A percentile compares a stretch with the other conserved stretches of the same genome.
Conservation (phyloP, 1,140 invertebrate genomes). For the Anthonomus grandis region DNA sequence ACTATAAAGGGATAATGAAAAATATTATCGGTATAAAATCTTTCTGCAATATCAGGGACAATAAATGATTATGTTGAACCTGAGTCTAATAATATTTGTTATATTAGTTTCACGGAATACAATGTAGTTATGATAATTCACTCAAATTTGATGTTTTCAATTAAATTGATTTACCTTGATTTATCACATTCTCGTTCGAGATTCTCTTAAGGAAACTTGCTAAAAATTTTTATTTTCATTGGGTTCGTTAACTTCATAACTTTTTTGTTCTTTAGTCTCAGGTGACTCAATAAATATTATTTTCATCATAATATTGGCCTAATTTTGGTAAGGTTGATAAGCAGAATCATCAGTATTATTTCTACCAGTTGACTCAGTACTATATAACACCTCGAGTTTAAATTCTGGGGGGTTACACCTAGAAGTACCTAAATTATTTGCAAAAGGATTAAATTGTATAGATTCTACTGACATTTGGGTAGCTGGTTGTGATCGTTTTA, state of each 20-base stretch:
- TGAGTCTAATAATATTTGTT: conserved; percentile 11
- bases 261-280: too few relatives aligned
- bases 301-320: neutral
- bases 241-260: conserved; percentile 2
- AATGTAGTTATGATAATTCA: too few relatives aligned
- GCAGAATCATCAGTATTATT: neutral
- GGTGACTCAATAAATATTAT: neutral
- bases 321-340: neutral
- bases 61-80: conserved; percentile 19
- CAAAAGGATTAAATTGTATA: neutral
- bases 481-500: neutral
- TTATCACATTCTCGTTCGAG: neutral
- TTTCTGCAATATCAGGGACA: conserved; percentile 1
- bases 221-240: too few relatives aligned
- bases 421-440: neutral
- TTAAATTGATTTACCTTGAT: neutral
- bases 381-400: conserved; percentile 5
- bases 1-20: too few relatives aligned
- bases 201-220: neutral
- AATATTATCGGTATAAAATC: too few relatives aligned
- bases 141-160: conserved; percentile 3
- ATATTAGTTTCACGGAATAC: conserved; percentile 11
- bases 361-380: neutral
- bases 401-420: neutral
- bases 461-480: neutral